phyloP scores from a whole-genome alignment of 1,140 invertebrate genomes.

The Ceratosolen solmsi region DNA sequence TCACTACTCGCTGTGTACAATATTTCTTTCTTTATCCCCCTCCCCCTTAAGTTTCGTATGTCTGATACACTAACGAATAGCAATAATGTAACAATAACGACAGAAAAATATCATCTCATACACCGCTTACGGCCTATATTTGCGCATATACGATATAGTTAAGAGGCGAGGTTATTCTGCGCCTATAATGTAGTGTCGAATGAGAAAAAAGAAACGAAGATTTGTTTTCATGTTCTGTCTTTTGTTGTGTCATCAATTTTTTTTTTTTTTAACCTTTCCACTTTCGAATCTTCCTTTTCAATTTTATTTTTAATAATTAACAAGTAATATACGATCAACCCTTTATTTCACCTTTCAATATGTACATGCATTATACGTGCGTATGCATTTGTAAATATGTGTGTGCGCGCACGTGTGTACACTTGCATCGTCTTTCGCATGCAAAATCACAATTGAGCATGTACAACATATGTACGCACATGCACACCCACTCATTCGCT shows the following conservation, averaged over 20 bases:
- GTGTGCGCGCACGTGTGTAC: neutral
- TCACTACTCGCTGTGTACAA: slow-evolving; percentile 48
- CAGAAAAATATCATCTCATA: slow-evolving; percentile 61
- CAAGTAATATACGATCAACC: slow-evolving; percentile 35
- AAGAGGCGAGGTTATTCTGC: neutral
- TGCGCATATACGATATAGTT: neutral
- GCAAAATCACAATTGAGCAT: no score
- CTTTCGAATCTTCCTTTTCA: slow-evolving; percentile 27
- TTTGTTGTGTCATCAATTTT: neutral
- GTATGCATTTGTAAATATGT: neutral
- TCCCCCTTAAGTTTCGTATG: slow-evolving; percentile 49
- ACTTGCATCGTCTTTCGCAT: neutral
- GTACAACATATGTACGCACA: no score
- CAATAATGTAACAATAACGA: slow-evolving; percentile 60
- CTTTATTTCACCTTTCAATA: slow-evolving; percentile 5
- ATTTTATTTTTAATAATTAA: slow-evolving; percentile 47
- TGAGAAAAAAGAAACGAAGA: slow-evolving; percentile 13
- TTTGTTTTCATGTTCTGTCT: neutral
- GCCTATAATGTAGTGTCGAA: neutral
- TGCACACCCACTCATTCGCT: no score
- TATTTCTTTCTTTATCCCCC: slow-evolving; percentile 44
- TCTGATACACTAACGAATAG: slow-evolving; percentile 56
- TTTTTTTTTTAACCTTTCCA: slow-evolving; percentile 11
- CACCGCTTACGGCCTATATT: slow-evolving; percentile 21
- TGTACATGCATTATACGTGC: neutral